Conservation (phyloP, 2,797 vertebrate species). For the Mionectes olivaceus region DNA sequence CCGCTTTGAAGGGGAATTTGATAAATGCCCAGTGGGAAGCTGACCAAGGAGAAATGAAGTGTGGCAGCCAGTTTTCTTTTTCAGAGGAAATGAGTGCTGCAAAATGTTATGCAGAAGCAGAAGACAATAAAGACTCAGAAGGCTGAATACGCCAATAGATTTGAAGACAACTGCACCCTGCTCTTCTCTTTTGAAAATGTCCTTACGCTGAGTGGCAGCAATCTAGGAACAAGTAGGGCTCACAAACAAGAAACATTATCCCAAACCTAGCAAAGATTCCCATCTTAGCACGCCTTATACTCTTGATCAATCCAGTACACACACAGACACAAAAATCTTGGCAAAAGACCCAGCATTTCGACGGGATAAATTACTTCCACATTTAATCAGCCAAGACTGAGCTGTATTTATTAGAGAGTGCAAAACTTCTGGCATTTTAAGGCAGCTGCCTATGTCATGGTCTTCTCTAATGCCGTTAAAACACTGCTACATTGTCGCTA, state of each 20-base stretch:
- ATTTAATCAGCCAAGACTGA: constrained; percentile 47
- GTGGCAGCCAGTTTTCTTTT: not conserved
- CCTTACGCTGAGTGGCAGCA: not conserved
- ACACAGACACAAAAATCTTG: not conserved
- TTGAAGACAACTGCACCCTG: not conserved
- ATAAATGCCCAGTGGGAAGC: not conserved
- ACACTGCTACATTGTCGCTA: not conserved
- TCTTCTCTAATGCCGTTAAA: constrained; percentile 21
- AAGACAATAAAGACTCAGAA: not conserved
- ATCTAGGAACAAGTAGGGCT: not conserved
- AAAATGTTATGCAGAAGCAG: not conserved
- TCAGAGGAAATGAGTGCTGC: not conserved
- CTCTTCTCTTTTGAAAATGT: not conserved
- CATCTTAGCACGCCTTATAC: not conserved
- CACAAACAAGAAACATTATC: not conserved
- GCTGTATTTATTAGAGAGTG: not conserved
- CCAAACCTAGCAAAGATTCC: not conserved
- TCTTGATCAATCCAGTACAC: not conserved
- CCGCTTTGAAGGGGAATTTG: not conserved
- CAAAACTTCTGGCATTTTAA: constrained; percentile 42
- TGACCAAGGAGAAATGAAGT: not conserved
- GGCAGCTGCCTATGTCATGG: not conserved
- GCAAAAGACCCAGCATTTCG: constrained; percentile 23
- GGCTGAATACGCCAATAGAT: not conserved
- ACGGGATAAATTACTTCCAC: constrained; percentile 54